A percentile compares a stretch with the other conserved stretches of the same genome.
Evolutionary conservation across 2,113 vertebrate species (phyloP).

Genomic region (Saccopteryx leptura): DNA sequence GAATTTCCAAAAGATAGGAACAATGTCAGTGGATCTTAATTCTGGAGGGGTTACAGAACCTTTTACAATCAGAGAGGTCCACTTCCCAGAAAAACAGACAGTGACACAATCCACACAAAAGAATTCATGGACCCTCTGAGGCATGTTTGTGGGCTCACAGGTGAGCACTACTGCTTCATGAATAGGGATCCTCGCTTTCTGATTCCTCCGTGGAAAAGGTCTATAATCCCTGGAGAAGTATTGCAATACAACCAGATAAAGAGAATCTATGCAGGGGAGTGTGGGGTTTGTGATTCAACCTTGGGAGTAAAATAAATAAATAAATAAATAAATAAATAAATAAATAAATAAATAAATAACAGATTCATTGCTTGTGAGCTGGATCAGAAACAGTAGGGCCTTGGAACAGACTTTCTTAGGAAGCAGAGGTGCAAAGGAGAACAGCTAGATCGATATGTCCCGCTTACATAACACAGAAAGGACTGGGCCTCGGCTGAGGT

Average conservation of each 20-base stretch:
- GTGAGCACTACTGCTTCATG: background rate
- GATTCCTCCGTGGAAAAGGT: background rate
- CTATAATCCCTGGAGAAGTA: background rate
- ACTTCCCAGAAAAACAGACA: background rate
- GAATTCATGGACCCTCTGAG: background rate
- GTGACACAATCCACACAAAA: background rate
- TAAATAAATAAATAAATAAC: no score
- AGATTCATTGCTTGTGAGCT: background rate
- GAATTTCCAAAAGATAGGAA: background rate
- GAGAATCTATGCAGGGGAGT: background rate
- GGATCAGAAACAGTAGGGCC: background rate
- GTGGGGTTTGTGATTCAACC: background rate
- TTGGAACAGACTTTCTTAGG: background rate
- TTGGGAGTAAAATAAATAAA: background rate
- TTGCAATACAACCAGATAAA: background rate
- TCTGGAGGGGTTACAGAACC: background rate
- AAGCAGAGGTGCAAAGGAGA: background rate
- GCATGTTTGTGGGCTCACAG: background rate
- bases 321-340: no score
- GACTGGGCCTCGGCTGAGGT: accelerated
- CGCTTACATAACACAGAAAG: accelerated
- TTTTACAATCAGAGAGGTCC: background rate
- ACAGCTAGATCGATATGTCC: background rate
- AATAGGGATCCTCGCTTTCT: background rate
- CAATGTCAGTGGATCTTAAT: background rate